A percentile compares a stretch with the other conserved stretches of the same genome.
Evolutionary conservation across 1,140 invertebrate species (phyloP).

Genomic region (Rhizoglyphus robini): DNA sequence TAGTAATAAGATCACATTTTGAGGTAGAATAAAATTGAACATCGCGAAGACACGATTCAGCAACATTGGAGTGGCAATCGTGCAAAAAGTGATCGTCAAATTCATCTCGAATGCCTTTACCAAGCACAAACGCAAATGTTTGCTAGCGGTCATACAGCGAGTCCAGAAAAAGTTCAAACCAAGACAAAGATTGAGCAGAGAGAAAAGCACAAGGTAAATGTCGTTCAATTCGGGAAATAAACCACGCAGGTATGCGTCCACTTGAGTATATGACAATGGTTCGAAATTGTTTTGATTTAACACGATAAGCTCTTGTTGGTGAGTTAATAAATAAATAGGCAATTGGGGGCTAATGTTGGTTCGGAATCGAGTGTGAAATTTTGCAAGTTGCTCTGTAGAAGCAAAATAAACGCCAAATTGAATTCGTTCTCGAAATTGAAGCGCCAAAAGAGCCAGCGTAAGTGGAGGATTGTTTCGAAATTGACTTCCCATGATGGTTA

Average conservation of each 20-base stretch:
- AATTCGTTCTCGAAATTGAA: constrained; percentile 3
- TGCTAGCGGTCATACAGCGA: neutral
- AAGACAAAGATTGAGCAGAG: neutral
- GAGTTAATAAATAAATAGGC: neutral
- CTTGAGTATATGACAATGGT: neutral
- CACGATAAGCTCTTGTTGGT: neutral
- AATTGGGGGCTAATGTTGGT: neutral
- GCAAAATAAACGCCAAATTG: neutral
- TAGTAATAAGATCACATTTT: neutral
- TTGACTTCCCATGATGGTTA: neutral
- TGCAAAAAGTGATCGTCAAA: neutral
- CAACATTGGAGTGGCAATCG: neutral
- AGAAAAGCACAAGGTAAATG: neutral
- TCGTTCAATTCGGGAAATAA: neutral
- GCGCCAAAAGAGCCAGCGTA: neutral
- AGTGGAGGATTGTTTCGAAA: neutral
- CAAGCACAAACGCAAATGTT: neutral
- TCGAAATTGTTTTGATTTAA: neutral
- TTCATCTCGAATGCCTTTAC: neutral
- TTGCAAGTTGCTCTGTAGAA: neutral
- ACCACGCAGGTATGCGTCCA: neutral
- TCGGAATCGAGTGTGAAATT: neutral
- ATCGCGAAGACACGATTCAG: neutral
- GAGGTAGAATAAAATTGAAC: neutral
- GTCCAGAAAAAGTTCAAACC: constrained; percentile 11